Evolutionary conservation across 2,888 invertebrate genomes (phyloP).

Genomic region (Drosophila affinis): DNA sequence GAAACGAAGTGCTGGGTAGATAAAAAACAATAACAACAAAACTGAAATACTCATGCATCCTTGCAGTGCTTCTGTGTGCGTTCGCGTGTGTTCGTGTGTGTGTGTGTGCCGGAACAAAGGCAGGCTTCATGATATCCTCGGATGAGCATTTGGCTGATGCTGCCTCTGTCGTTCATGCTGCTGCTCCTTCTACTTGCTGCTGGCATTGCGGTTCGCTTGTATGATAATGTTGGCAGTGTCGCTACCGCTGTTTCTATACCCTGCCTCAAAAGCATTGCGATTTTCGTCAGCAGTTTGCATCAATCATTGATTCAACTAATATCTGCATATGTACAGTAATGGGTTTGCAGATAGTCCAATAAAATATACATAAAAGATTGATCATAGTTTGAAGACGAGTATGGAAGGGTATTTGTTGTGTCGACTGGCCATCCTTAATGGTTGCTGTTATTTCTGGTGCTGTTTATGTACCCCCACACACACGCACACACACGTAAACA

Average conservation of each 20-base stretch:
- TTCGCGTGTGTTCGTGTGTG: conserved; percentile 18
- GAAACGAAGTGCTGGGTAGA: conserved; percentile 1
- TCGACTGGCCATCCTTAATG: conserved; percentile 11
- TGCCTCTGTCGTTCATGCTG: conserved; percentile 16
- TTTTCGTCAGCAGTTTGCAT: not conserved
- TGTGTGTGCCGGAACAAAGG: conserved; percentile 47
- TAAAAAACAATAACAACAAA: not conserved
- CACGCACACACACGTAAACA: conserved; percentile 41
- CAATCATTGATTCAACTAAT: not conserved
- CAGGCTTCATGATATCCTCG: conserved; percentile 67
- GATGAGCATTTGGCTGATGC: conserved; percentile 69
- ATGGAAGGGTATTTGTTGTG: not conserved
- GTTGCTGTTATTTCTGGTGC: conserved; percentile 56
- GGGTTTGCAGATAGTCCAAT: too few relatives aligned
- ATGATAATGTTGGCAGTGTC: conserved; percentile 14
- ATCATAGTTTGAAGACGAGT: not conserved
- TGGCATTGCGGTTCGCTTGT: conserved; percentile 29
- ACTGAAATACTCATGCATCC: conserved; percentile 19
- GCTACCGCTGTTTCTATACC: conserved; percentile 16
- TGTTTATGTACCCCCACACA: conserved; percentile 69
- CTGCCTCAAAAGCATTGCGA: not conserved
- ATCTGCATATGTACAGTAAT: too few relatives aligned
- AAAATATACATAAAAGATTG: too few relatives aligned
- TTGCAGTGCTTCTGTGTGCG: conserved; percentile 10
- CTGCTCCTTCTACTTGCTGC: conserved; percentile 18